These are phyloP conservation scores for Meloidogyne chitwoodi DNA, from an alignment of 1,140 invertebrate genomes.

Conservation along the genomic window DNA sequence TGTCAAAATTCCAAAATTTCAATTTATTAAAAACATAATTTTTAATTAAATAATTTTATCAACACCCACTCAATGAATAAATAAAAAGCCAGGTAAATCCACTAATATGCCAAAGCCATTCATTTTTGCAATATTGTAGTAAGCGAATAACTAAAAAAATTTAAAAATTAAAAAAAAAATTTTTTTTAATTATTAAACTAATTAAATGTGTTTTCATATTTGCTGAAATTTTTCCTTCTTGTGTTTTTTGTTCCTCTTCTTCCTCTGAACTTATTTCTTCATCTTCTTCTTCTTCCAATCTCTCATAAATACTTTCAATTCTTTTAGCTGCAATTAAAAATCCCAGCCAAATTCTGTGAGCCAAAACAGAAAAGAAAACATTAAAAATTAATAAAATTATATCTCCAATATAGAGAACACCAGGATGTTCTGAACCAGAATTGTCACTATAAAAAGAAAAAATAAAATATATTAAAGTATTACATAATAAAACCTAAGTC, in stretches of 20 bases:
- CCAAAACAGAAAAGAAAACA: slow-evolving; percentile 25
- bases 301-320: slow-evolving; percentile 18
- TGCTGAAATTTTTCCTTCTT: neutral
- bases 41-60: neutral
- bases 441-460: slow-evolving; percentile 8
- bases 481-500: slow-evolving; percentile 10
- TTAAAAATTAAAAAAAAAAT: neutral
- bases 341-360: slow-evolving; percentile 28
- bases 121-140: slow-evolving; percentile 40
- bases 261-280: neutral
- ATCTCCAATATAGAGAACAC: slow-evolving; percentile 25
- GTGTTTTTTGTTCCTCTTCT: slow-evolving; percentile 15
- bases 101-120: slow-evolving; percentile 47
- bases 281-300: slow-evolving; percentile 16
- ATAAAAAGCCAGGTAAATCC: slow-evolving; percentile 51
- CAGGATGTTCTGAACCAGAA: slow-evolving; percentile 23
- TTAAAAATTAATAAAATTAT: slow-evolving; percentile 30
- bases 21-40: neutral
- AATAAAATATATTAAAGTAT: neutral
- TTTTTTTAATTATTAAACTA: neutral
- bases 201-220: slow-evolving; percentile 20
- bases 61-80: slow-evolving; percentile 43
- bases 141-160: slow-evolving; percentile 29
- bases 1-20: neutral
- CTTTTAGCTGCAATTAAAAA: slow-evolving; percentile 21